Percentiles rank a stretch among this genome's conserved stretches.
phyloP scores from a whole-genome alignment of 2,797 vertebrate genomes.

The Microcaecilia unicolor region DNA sequence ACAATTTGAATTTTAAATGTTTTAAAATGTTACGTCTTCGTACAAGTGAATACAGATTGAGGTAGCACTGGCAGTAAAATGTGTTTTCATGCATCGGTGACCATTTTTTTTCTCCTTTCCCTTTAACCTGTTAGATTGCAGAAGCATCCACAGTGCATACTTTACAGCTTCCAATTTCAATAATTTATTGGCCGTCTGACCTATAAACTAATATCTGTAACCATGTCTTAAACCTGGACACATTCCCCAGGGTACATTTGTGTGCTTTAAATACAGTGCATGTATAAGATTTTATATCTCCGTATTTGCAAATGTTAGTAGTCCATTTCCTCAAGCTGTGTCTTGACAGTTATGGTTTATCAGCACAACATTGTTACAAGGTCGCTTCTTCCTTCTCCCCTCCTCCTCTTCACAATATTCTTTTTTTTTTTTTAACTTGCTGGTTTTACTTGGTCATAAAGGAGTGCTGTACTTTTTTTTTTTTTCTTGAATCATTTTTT shows the following conservation, averaged over 20 bases:
- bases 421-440: too few relatives aligned
- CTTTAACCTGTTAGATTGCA: conserved; percentile 34
- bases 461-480: too few relatives aligned
- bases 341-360: conserved; percentile 32
- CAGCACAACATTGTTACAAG: conserved; percentile 5
- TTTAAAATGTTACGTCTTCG: conserved; percentile 49
- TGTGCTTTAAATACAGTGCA: conserved; percentile 33
- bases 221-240: conserved; percentile 27
- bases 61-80: conserved; percentile 32
- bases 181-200: conserved; percentile 46
- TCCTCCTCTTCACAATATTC: too few relatives aligned
- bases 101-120: conserved; percentile 12
- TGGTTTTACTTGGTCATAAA: too few relatives aligned
- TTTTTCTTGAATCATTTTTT: too few relatives aligned
- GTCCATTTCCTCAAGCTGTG: conserved; percentile 30
- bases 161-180: conserved; percentile 28
- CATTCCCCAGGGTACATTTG: conserved; percentile 22
- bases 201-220: conserved; percentile 38
- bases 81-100: conserved; percentile 25
- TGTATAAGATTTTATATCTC: conserved; percentile 37
- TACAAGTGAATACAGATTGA: conserved; percentile 31
- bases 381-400: background rate
- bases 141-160: conserved; percentile 21
- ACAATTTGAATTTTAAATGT: conserved; percentile 58
- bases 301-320: conserved; percentile 32